A percentile compares a stretch with the other conserved stretches of the same genome.
Conservation (phyloP, 2,888 invertebrate species). For the Teleiodes luculella region DNA sequence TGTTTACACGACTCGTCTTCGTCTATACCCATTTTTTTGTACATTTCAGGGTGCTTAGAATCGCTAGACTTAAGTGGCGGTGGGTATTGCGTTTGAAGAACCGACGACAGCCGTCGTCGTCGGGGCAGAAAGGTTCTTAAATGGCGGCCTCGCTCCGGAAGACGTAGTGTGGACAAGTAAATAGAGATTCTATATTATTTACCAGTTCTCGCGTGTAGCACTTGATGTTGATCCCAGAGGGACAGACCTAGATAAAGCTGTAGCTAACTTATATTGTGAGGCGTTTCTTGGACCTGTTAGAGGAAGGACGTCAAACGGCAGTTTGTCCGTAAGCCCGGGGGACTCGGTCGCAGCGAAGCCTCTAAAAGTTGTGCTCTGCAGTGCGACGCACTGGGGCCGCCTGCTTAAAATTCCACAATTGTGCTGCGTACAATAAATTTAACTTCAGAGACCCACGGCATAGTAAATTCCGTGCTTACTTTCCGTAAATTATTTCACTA, state of each 20-base stretch:
- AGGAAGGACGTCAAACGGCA: conserved; percentile 10
- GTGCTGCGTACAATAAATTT: conserved; percentile 67
- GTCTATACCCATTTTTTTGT: no score
- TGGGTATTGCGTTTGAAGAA: no score
- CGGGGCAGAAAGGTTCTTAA: no score
- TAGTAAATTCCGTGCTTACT: conserved; percentile 63
- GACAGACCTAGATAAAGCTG: not conserved
- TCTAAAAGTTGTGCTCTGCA: conserved; percentile 38
- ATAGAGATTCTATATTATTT: not conserved
- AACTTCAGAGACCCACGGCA: conserved; percentile 48
- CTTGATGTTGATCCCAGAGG: not conserved
- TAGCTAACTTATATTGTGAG: not conserved
- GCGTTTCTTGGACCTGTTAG: not conserved
- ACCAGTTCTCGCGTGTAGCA: not conserved
- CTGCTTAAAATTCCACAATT: conserved; percentile 67
- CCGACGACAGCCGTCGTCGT: no score
- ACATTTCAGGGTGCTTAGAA: no score
- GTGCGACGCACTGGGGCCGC: conserved; percentile 35
- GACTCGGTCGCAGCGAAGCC: not conserved
- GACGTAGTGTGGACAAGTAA: no score
- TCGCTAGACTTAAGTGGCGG: no score
- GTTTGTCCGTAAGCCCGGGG: conserved; percentile 15
- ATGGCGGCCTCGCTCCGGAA: no score
- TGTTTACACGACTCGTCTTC: not conserved
- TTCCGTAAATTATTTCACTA: conserved; percentile 63